Evolutionary conservation across 2,888 invertebrate species (phyloP).

Genomic region (Tetheella fluctuosa): DNA sequence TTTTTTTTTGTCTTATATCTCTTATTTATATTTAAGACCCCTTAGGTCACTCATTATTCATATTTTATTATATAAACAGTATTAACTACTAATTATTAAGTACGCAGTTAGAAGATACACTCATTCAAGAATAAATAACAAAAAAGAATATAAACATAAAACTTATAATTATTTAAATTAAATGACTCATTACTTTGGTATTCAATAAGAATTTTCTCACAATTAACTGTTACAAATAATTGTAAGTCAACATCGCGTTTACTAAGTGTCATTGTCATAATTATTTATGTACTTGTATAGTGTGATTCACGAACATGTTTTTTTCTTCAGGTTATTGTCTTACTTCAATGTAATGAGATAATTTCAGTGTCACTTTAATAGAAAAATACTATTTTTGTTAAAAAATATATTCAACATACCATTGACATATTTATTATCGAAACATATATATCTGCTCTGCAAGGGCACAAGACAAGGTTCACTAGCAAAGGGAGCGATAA

Average conservation of each 20-base stretch:
- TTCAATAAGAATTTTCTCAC: background rate
- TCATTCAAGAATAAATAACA: background rate
- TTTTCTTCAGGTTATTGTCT: constrained; percentile 1
- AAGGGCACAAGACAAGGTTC: too few species aligned
- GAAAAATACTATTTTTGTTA: background rate
- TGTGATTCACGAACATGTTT: constrained; percentile 6
- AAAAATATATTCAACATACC: background rate
- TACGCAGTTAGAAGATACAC: background rate
- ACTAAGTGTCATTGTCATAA: background rate
- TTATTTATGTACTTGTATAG: background rate
- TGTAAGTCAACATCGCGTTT: background rate
- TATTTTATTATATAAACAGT: too few species aligned
- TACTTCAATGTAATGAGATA: background rate
- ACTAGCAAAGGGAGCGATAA: too few species aligned
- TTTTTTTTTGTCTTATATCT: too few species aligned
- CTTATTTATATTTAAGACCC: too few species aligned
- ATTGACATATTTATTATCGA: background rate
- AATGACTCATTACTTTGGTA: constrained; percentile 1
- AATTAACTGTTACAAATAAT: background rate
- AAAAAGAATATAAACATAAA: background rate
- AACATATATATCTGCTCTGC: too few species aligned
- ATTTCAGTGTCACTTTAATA: background rate
- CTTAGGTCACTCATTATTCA: too few species aligned
- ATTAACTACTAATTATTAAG: too few species aligned
- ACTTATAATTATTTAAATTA: background rate